These are phyloP conservation scores for Vultur gryphus DNA, from an alignment of 2,797 vertebrate genomes.

Conservation along the genomic window DNA sequence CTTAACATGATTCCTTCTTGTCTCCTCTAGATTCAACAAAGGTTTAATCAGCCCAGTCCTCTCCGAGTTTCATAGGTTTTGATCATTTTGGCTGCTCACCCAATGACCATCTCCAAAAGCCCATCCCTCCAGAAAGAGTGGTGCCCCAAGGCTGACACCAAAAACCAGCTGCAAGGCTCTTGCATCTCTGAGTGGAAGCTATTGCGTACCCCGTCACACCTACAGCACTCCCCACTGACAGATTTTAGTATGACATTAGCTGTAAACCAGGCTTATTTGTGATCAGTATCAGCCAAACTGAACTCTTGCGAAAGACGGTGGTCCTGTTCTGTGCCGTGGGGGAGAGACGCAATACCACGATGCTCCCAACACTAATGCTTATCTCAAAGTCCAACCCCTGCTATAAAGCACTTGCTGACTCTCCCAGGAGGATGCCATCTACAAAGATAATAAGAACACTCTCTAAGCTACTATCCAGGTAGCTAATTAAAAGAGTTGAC, in stretches of 20 bases:
- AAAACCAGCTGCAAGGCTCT: neutral
- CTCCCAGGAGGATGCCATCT: neutral
- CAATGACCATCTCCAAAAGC: accelerated
- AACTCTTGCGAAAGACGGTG: accelerated
- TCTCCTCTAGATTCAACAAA: neutral
- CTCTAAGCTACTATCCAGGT: neutral
- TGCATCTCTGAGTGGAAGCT: neutral
- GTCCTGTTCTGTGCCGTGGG: neutral
- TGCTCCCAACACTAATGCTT: accelerated
- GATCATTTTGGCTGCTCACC: neutral
- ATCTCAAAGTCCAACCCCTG: neutral
- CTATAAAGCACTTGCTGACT: neutral
- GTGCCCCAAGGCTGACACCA: neutral
- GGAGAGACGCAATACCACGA: accelerated
- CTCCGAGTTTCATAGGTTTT: neutral
- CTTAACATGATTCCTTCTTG: neutral
- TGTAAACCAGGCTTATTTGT: neutral
- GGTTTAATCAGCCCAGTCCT: neutral
- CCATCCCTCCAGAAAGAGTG: neutral
- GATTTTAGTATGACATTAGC: accelerated
- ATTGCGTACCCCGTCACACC: accelerated
- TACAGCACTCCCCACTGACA: neutral
- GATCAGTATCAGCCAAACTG: neutral
- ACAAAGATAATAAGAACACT: neutral
- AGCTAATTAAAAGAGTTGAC: neutral